These are phyloP conservation scores for Crenichthys baileyi DNA, from an alignment of 2,797 vertebrate genomes.

Conservation along the genomic window DNA sequence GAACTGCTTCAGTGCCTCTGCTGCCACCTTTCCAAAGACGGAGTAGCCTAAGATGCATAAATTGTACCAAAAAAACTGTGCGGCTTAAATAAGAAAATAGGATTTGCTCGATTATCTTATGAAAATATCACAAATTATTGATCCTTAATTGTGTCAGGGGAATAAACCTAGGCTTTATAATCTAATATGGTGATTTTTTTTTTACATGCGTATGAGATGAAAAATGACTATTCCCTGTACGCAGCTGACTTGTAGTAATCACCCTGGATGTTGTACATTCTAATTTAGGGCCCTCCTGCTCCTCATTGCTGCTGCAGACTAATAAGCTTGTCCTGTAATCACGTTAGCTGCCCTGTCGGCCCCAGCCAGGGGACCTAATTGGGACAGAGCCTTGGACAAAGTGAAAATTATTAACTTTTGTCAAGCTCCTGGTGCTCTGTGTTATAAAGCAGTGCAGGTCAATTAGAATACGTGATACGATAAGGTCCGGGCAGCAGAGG, in stretches of 20 bases:
- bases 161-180: slow-evolving; percentile 8
- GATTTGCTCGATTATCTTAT: background rate
- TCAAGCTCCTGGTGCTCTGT: slow-evolving; percentile 96
- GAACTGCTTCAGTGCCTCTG: slow-evolving; percentile 40
- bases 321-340: slow-evolving; percentile 98
- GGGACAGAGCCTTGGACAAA: slow-evolving; percentile 98
- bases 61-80: background rate
- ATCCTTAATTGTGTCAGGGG: slow-evolving; percentile 1
- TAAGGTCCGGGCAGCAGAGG: slow-evolving; percentile 94
- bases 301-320: slow-evolving; percentile 86
- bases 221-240: slow-evolving; percentile 33
- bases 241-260: slow-evolving; percentile 65
- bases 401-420: slow-evolving; percentile 99
- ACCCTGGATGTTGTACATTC: slow-evolving; percentile 62
- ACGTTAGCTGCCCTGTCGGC: slow-evolving; percentile 92
- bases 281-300: slow-evolving; percentile 70
- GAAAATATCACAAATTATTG: background rate
- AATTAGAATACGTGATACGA: slow-evolving; percentile 98
- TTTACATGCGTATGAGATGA: slow-evolving; percentile 24
- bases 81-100: background rate
- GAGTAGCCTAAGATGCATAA: background rate
- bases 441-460: slow-evolving; percentile 96
- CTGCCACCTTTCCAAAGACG: slow-evolving; percentile 30
- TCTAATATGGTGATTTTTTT: background rate
- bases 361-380: slow-evolving; percentile 97